These are phyloP conservation scores for Andrena minutula DNA, from an alignment of 2,888 invertebrate species.

Conservation along the genomic window DNA sequence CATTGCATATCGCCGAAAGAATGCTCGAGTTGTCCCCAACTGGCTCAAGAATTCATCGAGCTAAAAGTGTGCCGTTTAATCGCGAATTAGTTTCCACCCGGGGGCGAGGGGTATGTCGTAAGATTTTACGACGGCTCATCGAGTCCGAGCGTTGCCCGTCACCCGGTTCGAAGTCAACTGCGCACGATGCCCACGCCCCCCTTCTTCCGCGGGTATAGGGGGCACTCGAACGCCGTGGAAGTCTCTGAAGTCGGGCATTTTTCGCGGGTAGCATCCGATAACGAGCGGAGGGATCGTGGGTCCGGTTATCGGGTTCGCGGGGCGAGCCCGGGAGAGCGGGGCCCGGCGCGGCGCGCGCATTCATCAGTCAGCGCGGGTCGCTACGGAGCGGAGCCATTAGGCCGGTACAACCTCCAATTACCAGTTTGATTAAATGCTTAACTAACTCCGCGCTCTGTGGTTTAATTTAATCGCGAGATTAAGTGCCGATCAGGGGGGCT, in stretches of 20 bases:
- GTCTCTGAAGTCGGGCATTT: constrained; percentile 33
- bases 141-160: no score
- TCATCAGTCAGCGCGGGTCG: constrained; percentile 77
- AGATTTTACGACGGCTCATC: no score
- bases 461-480: constrained; percentile 84
- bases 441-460: constrained; percentile 83
- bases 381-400: constrained; percentile 80
- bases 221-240: not conserved
- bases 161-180: not conserved
- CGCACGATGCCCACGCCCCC: no score
- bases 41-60: no score
- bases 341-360: constrained; percentile 65
- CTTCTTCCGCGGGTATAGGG: not conserved
- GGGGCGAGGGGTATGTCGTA: no score
- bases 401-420: constrained; percentile 83
- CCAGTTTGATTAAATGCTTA: constrained; percentile 84
- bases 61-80: no score
- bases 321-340: constrained; percentile 39
- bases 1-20: no score
- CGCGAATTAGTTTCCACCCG: no score
- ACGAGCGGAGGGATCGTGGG: constrained; percentile 65
- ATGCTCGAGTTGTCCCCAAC: no score
- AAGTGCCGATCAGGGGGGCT: constrained; percentile 77
- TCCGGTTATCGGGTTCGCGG: constrained; percentile 63
- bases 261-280: constrained; percentile 63